These are phyloP conservation scores for Bufo bufo DNA, from an alignment of 2,113 vertebrate species.

Conservation along the genomic window DNA sequence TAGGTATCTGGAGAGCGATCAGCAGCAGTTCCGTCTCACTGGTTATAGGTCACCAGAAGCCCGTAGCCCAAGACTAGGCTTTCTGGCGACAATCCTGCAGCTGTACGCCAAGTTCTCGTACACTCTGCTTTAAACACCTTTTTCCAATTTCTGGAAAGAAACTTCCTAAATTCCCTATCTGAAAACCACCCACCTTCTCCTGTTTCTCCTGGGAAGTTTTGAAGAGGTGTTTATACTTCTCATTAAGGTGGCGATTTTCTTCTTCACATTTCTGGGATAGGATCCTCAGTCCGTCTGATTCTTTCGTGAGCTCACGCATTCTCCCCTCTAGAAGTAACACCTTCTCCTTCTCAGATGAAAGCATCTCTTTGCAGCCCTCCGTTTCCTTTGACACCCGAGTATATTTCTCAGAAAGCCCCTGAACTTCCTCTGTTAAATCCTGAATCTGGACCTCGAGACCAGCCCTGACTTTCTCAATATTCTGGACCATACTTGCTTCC, in stretches of 20 bases:
- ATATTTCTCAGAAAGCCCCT: constrained; percentile 61
- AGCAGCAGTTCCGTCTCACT: too few relatives aligned
- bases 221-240: constrained; percentile 57
- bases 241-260: constrained; percentile 29
- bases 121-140: background rate
- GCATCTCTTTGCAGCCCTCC: background rate
- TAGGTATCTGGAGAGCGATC: too few relatives aligned
- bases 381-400: constrained; percentile 53
- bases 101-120: background rate
- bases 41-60: too few relatives aligned
- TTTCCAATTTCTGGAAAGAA: background rate
- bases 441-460: constrained; percentile 63
- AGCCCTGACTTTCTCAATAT: constrained; percentile 62
- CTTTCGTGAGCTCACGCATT: constrained; percentile 43
- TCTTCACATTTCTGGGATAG: background rate
- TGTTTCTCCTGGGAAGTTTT: constrained; percentile 68
- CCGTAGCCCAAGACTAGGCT: too few relatives aligned
- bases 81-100: background rate
- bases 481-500: constrained; percentile 59
- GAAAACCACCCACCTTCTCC: constrained; percentile 64
- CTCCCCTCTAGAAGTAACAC: background rate
- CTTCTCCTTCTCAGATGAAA: constrained; percentile 30
- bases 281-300: constrained; percentile 62
- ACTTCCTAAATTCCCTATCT: background rate
- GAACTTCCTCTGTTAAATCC: constrained; percentile 60